phyloP scores from a whole-genome alignment of 1,140 invertebrate species.

The Hetaerina americana region DNA sequence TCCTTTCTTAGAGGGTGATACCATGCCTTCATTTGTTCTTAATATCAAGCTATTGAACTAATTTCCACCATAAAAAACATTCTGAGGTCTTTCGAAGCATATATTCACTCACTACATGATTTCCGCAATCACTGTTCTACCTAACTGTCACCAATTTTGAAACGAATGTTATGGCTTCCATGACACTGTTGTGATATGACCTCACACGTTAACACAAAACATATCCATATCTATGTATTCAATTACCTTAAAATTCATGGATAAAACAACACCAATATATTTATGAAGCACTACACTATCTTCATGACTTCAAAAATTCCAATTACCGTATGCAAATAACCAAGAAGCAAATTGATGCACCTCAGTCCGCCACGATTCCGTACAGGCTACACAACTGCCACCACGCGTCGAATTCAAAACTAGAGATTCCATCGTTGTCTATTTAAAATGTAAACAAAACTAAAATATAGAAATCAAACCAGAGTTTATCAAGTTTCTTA shows the following conservation, averaged over 20 bases:
- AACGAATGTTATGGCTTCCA: not conserved
- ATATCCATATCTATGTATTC: not conserved
- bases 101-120: not conserved
- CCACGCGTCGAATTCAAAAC: not conserved
- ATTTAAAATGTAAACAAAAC: not conserved
- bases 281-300: not conserved
- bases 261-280: not conserved
- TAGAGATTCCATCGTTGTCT: not conserved
- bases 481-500: too few species aligned
- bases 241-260: not conserved
- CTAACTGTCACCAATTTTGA: not conserved
- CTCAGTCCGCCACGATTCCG: not conserved
- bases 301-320: not conserved
- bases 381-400: not conserved
- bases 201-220: not conserved
- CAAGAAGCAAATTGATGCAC: not conserved
- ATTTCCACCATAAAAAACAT: not conserved
- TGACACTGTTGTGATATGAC: not conserved
- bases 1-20: conserved; percentile 29
- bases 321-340: not conserved
- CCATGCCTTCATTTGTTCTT: conserved; percentile 25
- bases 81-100: not conserved
- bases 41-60: not conserved
- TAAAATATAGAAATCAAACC: too few species aligned
- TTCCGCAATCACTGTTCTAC: not conserved